These are phyloP conservation scores for Tetragonula carbonaria DNA, from an alignment of 2,888 invertebrate species.

Conservation along the genomic window DNA sequence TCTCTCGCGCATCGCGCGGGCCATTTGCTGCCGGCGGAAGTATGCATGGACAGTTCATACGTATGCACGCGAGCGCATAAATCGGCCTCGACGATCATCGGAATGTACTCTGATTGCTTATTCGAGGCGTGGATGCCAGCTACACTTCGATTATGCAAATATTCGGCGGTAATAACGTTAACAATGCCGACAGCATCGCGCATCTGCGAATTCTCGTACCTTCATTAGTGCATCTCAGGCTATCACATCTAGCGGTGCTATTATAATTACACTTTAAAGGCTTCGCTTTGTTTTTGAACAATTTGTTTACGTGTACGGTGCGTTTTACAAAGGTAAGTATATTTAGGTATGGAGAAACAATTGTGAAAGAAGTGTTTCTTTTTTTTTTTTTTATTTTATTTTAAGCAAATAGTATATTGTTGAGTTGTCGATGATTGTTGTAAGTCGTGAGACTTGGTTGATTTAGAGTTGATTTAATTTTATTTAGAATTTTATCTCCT, in stretches of 20 bases:
- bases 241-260: too few species aligned
- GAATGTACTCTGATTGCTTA: slow-evolving; percentile 59
- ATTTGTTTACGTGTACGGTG: neutral
- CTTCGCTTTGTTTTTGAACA: neutral
- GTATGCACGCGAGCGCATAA: slow-evolving; percentile 65
- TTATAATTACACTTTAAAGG: neutral
- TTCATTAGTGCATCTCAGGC: neutral
- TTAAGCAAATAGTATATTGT: too few species aligned
- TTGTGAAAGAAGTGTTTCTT: neutral
- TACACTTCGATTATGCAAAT: slow-evolving; percentile 65
- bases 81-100: slow-evolving; percentile 65
- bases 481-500: too few species aligned
- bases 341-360: neutral
- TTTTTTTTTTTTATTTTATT: neutral
- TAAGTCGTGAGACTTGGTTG: too few species aligned
- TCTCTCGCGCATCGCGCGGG: slow-evolving; percentile 5
- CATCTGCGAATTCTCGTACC: slow-evolving; percentile 25
- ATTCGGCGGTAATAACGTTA: slow-evolving; percentile 54
- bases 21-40: slow-evolving; percentile 46
- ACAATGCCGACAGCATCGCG: slow-evolving; percentile 30
- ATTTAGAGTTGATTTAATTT: too few species aligned
- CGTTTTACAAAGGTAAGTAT: neutral
- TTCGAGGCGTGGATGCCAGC: slow-evolving; percentile 56
- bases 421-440: too few species aligned
- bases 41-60: slow-evolving; percentile 58